Evolutionary conservation across 2,113 vertebrate genomes (phyloP).

Genomic region (Corythornis vintsioides): DNA sequence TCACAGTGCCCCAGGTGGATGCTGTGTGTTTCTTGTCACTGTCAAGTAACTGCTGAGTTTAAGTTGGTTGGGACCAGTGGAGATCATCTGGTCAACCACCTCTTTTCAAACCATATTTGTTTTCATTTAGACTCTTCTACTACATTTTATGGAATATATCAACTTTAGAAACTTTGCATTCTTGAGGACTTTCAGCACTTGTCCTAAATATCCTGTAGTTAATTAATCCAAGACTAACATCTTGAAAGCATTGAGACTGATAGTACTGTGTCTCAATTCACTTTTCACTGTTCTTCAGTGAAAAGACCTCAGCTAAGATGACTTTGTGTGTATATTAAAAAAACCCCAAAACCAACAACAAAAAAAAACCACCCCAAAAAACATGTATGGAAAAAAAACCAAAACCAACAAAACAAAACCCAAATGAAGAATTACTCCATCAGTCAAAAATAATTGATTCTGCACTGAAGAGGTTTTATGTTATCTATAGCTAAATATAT

Average conservation of each 20-base stretch:
- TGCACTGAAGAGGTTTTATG: fast-evolving
- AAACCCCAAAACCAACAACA: neutral
- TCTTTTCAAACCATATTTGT: neutral
- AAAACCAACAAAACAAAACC: too few species aligned
- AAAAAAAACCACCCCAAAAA: neutral
- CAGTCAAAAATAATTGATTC: conserved; percentile 19
- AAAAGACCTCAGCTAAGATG: neutral
- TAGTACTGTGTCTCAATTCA: neutral
- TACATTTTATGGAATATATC: neutral
- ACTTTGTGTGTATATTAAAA: neutral
- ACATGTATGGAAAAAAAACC: too few species aligned
- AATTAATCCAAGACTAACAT: neutral
- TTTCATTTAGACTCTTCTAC: neutral
- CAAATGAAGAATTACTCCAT: neutral
- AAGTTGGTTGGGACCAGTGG: neutral
- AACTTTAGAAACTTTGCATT: neutral
- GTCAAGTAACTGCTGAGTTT: neutral
- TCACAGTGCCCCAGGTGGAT: neutral
- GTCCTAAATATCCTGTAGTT: neutral
- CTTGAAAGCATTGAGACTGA: neutral
- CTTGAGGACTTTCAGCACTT: neutral
- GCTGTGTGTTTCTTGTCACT: neutral
- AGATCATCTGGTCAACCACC: fast-evolving
- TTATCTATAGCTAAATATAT: neutral
- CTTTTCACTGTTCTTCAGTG: neutral